Evolutionary conservation across 2,113 vertebrate species (phyloP).

Genomic region (Oreocharis arfaki): DNA sequence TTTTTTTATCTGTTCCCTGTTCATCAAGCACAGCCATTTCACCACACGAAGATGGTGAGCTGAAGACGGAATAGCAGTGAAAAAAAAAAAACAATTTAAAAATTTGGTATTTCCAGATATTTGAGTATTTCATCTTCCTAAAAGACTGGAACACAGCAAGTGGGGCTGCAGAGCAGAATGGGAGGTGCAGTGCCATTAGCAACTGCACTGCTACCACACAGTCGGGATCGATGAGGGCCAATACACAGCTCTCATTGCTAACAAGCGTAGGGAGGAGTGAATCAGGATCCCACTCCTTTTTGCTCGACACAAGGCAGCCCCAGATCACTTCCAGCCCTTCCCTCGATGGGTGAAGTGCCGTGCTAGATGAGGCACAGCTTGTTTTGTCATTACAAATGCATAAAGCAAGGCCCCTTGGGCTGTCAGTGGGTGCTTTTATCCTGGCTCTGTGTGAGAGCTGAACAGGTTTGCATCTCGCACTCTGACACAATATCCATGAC

Average conservation of each 20-base stretch:
- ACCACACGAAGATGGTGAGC: fast-evolving
- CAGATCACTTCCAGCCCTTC: neutral
- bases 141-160: neutral
- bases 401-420: neutral
- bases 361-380: neutral
- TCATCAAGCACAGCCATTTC: neutral
- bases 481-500: neutral
- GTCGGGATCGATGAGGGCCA: neutral
- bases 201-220: neutral
- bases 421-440: neutral
- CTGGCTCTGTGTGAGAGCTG: neutral
- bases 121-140: neutral
- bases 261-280: neutral
- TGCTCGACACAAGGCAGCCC: neutral
- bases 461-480: neutral
- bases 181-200: neutral
- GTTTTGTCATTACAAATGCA: neutral
- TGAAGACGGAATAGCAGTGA: neutral
- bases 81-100: neutral
- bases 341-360: neutral
- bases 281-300: neutral
- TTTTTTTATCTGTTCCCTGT: neutral
- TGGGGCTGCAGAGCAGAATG: neutral
- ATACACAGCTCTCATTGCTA: neutral
- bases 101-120: neutral